phyloP scores from a whole-genome alignment of 2,888 invertebrate genomes.

The Pyrrhosoma nymphula region DNA sequence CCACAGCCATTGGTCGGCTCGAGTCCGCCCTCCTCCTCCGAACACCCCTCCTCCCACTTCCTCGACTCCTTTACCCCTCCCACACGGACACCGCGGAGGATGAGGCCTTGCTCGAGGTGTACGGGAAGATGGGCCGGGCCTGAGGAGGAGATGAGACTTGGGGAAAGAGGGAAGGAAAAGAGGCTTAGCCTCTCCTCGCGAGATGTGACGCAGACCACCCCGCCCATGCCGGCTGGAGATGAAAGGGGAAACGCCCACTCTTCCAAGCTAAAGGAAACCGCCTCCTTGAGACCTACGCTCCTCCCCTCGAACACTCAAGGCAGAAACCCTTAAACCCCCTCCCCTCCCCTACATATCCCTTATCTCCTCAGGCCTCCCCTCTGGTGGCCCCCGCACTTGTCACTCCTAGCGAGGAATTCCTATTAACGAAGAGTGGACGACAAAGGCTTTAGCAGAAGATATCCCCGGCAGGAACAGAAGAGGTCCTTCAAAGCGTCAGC shows the following conservation, averaged over 20 bases:
- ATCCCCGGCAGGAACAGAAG: background rate
- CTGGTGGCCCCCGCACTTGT: background rate
- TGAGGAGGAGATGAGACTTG: background rate
- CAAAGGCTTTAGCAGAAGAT: background rate
- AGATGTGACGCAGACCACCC: background rate
- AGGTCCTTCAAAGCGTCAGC: too few relatives aligned
- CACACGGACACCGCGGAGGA: background rate
- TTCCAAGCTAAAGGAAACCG: background rate
- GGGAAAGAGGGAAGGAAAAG: background rate
- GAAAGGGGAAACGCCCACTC: slow-evolving; percentile 13
- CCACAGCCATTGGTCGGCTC: slow-evolving; percentile 42
- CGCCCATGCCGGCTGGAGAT: background rate
- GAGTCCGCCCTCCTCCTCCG: background rate
- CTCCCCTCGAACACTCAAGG: background rate
- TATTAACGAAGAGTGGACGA: background rate
- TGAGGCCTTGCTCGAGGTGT: background rate
- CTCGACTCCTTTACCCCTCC: background rate
- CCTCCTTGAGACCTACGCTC: background rate
- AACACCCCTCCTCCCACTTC: background rate
- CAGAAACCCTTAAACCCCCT: background rate
- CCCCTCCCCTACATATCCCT: background rate
- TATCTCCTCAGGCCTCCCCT: background rate
- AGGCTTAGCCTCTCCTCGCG: background rate
- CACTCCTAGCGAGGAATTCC: background rate
- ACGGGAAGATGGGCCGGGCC: slow-evolving; percentile 4